Evolutionary conservation across 2,113 vertebrate genomes (phyloP).

Genomic region (Saguinus imperator): DNA sequence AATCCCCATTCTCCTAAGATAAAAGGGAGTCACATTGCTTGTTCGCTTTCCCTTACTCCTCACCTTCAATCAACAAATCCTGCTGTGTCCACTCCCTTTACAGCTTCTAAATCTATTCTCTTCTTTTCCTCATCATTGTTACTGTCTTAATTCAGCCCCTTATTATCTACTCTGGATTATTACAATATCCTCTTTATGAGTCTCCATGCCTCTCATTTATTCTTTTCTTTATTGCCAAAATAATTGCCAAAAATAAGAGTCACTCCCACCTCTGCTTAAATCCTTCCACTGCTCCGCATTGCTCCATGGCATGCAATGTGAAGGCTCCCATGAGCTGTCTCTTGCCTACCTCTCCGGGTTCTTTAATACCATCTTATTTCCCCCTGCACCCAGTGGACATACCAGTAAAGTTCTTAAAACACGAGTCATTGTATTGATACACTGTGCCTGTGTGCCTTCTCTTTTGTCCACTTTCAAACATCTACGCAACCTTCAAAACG

Average conservation of each 20-base stretch:
- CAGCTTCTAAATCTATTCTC: neutral
- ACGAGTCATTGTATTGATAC: accelerated
- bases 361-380: neutral
- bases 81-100: neutral
- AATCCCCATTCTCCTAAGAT: neutral
- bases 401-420: neutral
- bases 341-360: neutral
- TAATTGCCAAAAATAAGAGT: neutral
- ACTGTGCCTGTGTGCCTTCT: neutral
- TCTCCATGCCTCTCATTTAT: neutral
- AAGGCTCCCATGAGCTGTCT: neutral
- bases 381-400: neutral
- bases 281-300: neutral
- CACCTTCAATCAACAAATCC: neutral
- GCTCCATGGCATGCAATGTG: no score
- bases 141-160: neutral
- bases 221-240: neutral
- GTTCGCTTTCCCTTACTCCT: neutral
- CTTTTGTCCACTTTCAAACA: neutral
- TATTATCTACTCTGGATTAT: neutral
- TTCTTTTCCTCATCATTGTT: neutral
- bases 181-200: neutral
- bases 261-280: neutral
- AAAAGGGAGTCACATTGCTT: neutral
- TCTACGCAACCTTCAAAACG: neutral